Evolutionary conservation across 2,888 invertebrate genomes (phyloP).

Genomic region (Drosophila algonquin): DNA sequence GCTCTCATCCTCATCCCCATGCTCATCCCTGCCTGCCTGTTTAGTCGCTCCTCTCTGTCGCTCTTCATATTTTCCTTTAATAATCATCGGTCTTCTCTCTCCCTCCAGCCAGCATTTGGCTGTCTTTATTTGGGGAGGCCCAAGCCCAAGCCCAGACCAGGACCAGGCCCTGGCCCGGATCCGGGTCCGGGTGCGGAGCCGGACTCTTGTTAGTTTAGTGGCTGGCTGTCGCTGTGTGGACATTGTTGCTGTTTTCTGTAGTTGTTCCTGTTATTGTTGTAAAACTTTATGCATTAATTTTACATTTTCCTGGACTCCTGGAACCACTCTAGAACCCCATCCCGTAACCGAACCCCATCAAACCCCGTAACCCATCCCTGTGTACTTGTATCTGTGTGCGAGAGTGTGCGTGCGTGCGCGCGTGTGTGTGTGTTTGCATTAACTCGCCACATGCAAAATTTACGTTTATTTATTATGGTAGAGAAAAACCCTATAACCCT

Average conservation of each 20-base stretch:
- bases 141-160: too few species aligned
- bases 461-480: conserved; percentile 75
- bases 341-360: not conserved
- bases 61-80: conserved; percentile 18
- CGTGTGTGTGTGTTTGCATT: conserved; percentile 67
- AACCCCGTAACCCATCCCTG: conserved; percentile 7
- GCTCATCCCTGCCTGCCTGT: too few species aligned
- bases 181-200: not conserved
- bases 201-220: conserved; percentile 45
- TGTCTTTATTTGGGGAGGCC: conserved; percentile 42
- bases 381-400: conserved; percentile 21
- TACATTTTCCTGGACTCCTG: conserved; percentile 65
- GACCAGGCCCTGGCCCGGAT: too few species aligned
- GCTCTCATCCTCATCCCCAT: too few species aligned
- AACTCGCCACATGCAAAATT: conserved; percentile 79
- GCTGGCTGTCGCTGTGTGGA: conserved; percentile 26
- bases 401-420: conserved; percentile 22
- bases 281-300: conserved; percentile 81
- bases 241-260: conserved; percentile 54
- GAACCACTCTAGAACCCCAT: not conserved
- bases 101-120: conserved; percentile 10
- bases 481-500: conserved; percentile 9
- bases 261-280: conserved; percentile 55
- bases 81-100: not conserved
- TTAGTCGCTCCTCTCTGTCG: conserved; percentile 9